A percentile compares a stretch with the other conserved stretches of the same genome.
Conservation (phyloP, 2,888 invertebrate species). For the Dryomyza anilis region DNA sequence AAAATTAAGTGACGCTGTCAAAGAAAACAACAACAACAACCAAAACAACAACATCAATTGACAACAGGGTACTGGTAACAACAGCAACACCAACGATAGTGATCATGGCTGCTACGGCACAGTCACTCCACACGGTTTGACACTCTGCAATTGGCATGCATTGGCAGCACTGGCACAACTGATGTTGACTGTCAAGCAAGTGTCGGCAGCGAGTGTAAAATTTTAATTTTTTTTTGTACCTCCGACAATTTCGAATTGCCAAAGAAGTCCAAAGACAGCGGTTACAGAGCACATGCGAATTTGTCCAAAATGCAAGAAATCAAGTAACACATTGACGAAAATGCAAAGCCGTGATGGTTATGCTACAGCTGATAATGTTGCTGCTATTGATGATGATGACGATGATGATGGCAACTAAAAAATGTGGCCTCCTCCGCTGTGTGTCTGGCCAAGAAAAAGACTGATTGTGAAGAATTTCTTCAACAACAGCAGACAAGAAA, state of each 20-base stretch:
- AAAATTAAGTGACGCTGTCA: constrained; percentile 55
- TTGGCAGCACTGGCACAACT: constrained; percentile 47
- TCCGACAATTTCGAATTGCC: no score
- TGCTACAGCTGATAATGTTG: no score
- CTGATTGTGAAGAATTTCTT: constrained; percentile 29
- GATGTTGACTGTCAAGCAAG: constrained; percentile 48
- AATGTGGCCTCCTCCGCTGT: neutral
- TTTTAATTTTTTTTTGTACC: neutral
- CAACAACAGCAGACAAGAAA: constrained; percentile 59
- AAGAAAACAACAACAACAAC: constrained; percentile 28
- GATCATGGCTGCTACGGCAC: constrained; percentile 30
- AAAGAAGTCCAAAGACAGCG: no score
- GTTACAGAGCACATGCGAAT: no score
- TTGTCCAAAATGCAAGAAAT: neutral
- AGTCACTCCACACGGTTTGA: constrained; percentile 39
- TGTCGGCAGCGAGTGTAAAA: constrained; percentile 47
- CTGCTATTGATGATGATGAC: no score
- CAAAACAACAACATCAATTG: constrained; percentile 6
- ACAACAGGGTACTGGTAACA: constrained; percentile 20
- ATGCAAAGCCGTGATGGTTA: no score
- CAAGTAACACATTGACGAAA: neutral
- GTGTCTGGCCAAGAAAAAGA: constrained; percentile 9
- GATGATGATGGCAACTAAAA: neutral
- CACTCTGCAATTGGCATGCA: constrained; percentile 48
- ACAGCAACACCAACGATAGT: constrained; percentile 29